Evolutionary conservation across 2,888 invertebrate genomes (phyloP), one percentile per base, ranked within the genome.

Genomic region (Azorinus chamasolen): DNA sequence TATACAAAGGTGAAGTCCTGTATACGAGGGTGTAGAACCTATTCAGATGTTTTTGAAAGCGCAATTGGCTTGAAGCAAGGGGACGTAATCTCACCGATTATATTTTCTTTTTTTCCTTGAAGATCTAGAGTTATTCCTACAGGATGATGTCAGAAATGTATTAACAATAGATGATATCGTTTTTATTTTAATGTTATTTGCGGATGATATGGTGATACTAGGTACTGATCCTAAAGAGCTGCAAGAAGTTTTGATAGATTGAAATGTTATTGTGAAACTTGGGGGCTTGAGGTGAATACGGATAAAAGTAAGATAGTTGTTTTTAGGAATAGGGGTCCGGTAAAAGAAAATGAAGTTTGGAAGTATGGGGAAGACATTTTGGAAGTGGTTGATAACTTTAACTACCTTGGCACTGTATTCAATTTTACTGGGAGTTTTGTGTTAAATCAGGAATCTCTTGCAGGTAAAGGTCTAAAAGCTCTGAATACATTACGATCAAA

Each of bases 361-460:
- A 4, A 2, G 22, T 58, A 41, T 12, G 45, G 59, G 27, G 43
- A 27, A 14, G 10, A 50, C 8, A 14, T 27, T 25, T n/a, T 68
- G 14, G 53, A 59, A 32, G 41, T 68, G 25, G 68, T 68, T 16
- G 58, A 68, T 45, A 45, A 59, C 53, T 68, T 59, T 32, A 62
- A 69, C 25, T 69, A 62, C 45, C 43, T 55, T 54, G 62, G 69
- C 14, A 54, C 53, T 27, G 41, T 69, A 2, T 46, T 69, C 39
- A 53, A 62, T 62, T 55, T 62, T 25, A 62, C 55, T 18, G 37
- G 62, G n/a, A 48, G n/a, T 37, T 70, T 61, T 55, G 8, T 10
- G 12, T 16, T 62, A 10, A 62, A 55, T 27, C 54, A 61, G 25
- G 48, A 68, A 43, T 37, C 18, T 5, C 10, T 59, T 24, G 50